phyloP scores from a whole-genome alignment of 2,888 invertebrate genomes.

The Watsonalla cultraria region DNA sequence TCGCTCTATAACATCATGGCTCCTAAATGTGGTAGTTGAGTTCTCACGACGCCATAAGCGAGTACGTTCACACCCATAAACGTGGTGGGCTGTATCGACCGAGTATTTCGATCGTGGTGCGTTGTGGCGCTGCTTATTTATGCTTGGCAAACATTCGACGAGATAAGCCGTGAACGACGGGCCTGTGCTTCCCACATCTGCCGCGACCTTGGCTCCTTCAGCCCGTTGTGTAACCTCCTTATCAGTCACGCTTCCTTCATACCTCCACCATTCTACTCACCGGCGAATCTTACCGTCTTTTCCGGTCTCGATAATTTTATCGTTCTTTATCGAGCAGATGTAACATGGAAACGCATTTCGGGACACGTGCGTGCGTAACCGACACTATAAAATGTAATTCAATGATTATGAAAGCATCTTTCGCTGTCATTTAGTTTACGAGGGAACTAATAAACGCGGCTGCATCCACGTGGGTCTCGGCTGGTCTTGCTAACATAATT shows the following conservation, averaged over 20 bases:
- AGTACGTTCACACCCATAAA: conserved; percentile 67
- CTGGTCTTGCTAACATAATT: conserved; percentile 65
- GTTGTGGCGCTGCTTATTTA: conserved; percentile 61
- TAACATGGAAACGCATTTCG: conserved; percentile 17
- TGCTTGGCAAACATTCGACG: conserved; percentile 59
- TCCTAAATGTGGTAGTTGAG: conserved; percentile 48
- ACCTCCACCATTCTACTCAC: conserved; percentile 40
- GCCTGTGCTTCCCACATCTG: conserved; percentile 76
- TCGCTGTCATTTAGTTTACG: conserved; percentile 55
- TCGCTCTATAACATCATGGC: conserved; percentile 37
- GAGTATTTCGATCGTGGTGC: conserved; percentile 38
- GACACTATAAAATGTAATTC: conserved; percentile 24
- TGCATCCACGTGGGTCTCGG: conserved; percentile 44
- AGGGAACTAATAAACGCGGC: conserved; percentile 33
- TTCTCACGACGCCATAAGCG: conserved; percentile 61
- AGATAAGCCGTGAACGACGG: conserved; percentile 69
- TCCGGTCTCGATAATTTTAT: conserved; percentile 66
- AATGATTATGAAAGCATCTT: conserved; percentile 38
- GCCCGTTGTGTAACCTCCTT: conserved; percentile 68
- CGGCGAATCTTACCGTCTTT: conserved; percentile 62
- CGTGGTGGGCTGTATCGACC: conserved; percentile 44
- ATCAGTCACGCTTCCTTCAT: conserved; percentile 69
- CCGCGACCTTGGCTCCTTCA: conserved; percentile 70
- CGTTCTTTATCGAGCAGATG: conserved; percentile 48
- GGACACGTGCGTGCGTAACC: conserved; percentile 38